A percentile compares a stretch with the other conserved stretches of the same genome.
Evolutionary conservation across 1,140 invertebrate species (phyloP).

Genomic region (Pollicipes pollicipes): DNA sequence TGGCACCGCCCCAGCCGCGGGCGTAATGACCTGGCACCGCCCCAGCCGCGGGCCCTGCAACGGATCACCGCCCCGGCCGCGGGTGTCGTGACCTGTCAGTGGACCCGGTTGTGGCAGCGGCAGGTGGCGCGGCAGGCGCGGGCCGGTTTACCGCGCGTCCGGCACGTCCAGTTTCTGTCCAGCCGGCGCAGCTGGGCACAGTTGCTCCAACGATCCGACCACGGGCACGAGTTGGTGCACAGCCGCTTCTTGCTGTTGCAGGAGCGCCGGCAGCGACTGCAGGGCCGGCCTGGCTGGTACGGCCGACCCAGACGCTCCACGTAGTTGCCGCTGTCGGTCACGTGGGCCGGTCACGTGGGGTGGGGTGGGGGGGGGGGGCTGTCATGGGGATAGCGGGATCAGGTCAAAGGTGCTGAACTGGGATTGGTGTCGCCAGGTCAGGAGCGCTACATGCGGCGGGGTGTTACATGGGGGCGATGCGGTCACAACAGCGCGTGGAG

Average conservation of each 20-base stretch:
- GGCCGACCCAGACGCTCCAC: conserved; percentile 39
- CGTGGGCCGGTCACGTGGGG: conserved; percentile 14
- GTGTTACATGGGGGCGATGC: no score
- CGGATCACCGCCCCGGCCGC: no score
- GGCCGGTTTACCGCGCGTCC: conserved; percentile 22
- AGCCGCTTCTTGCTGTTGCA: conserved; percentile 40
- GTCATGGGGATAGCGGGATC: no score
- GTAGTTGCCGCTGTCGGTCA: conserved; percentile 46
- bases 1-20: no score
- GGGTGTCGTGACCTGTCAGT: conserved; percentile 25
- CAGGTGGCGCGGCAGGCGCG: conserved; percentile 36
- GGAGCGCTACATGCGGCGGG: no score
- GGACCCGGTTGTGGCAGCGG: conserved; percentile 36
- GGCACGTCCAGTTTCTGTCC: conserved; percentile 42
- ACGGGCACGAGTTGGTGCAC: conserved; percentile 52
- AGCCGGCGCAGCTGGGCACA: conserved; percentile 41
- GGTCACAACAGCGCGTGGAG: no score
- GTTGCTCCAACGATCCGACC: conserved; percentile 50
- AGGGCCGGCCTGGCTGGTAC: conserved; percentile 43
- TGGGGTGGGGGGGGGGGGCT: no score
- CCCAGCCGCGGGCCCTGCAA: no score
- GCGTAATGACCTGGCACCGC: no score
- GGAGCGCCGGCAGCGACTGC: conserved; percentile 40
- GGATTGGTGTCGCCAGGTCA: no score
- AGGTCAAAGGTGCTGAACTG: no score